Evolutionary conservation across 2,888 invertebrate species (phyloP), one percentile per base, ranked within the genome.

Genomic region (Dorcus hopei): DNA sequence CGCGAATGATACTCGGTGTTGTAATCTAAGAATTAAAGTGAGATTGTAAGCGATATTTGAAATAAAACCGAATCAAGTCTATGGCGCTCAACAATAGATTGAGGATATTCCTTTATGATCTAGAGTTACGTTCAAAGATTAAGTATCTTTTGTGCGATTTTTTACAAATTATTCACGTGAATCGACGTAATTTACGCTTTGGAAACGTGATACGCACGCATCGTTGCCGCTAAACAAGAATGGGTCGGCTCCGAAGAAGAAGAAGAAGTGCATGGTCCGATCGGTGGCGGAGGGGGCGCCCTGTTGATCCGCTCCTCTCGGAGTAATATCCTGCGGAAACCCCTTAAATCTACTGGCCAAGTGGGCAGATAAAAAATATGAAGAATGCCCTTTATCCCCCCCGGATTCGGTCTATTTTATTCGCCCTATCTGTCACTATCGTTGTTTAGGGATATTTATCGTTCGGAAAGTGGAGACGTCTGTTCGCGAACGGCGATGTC

Each of bases 351-450:
- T 66, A 69, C 61, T 69, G 68, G 72, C 70, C 72, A 74, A 74
- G 72, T 73, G 71, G 70, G 70, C 72, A 70, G 72, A 71, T 72
- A 70, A 70, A 71, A 72, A 70, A 70, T 69, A 69, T 69, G 67
- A 69, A 70, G 64, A 68, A 67, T 69, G 68, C 70, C 70, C 71
- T 73, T 71, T 72, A 70, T 45, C 45, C 71, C 69, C 70, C 70
- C 66, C 70, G 66, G 69, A 72, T 67, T 69, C 71, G 65, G 70
- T 72, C 70, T 68, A 69, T 72, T 73, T 73, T 72, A 72, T 73
- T 67, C 69, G 69, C 66, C 67, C 72, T 70, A 73, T 74, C 72
- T 74, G 74, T 73, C 72, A 70, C 69, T 69, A 72, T 72, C 71
- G 72, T 68, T 70, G 69, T 72, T 71, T 67, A 64, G 61, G 67